These are phyloP conservation scores for Cheirogaleus major DNA, from an alignment of 2,797 vertebrate species.

Conservation along the genomic window DNA sequence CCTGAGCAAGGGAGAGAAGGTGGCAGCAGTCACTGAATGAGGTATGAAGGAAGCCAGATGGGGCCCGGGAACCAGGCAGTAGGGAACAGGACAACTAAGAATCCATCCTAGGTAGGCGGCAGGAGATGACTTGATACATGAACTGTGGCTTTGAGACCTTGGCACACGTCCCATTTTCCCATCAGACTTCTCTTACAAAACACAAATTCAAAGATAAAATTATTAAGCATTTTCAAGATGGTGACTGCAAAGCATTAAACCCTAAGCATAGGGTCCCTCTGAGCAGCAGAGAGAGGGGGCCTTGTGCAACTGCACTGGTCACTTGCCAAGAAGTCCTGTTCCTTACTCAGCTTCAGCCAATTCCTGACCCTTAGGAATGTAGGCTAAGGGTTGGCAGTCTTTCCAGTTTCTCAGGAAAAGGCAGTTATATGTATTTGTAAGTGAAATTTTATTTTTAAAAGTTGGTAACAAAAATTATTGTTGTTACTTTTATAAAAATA, in stretches of 20 bases:
- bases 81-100: not conserved
- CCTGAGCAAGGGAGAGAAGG: not conserved
- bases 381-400: not conserved
- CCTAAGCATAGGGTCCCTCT: not conserved
- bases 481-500: slow-evolving; percentile 21
- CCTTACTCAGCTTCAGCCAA: not conserved
- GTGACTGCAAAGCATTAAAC: not conserved
- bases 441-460: slow-evolving; percentile 44
- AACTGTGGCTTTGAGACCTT: not conserved
- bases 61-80: not conserved
- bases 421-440: not conserved
- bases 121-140: not conserved
- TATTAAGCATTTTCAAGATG: not conserved
- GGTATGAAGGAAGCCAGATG: not conserved
- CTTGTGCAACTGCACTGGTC: not conserved
- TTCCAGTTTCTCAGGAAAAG: slow-evolving; percentile 12
- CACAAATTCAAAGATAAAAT: not conserved
- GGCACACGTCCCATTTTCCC: not conserved
- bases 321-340: not conserved
- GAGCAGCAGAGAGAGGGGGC: not conserved
- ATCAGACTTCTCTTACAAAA: not conserved
- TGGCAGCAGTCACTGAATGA: not conserved
- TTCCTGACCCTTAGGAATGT: not conserved
- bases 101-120: not conserved
- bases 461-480: not conserved